These are phyloP conservation scores for Meriones unguiculatus DNA, from an alignment of 2,113 vertebrate species.

Conservation along the genomic window DNA sequence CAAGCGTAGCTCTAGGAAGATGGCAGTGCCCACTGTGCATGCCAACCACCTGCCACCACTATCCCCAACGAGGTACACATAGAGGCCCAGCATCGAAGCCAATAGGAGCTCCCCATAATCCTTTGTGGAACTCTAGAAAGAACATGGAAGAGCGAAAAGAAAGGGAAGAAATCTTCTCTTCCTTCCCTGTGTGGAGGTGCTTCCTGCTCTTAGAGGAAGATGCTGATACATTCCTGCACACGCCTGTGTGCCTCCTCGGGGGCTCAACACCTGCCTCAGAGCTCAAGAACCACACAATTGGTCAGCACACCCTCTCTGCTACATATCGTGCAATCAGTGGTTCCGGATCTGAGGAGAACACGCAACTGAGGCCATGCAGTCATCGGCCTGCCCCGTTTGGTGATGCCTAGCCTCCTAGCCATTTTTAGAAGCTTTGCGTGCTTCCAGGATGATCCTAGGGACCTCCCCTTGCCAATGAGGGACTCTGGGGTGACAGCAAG, in stretches of 20 bases:
- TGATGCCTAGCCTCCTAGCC: background rate
- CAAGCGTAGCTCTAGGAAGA: background rate
- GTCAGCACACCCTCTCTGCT: background rate
- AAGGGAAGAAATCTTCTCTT: background rate
- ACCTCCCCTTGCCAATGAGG: background rate
- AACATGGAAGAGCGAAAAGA: background rate
- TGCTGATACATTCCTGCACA: background rate
- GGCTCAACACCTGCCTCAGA: background rate
- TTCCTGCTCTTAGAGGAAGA: background rate
- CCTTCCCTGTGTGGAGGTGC: rapidly evolving
- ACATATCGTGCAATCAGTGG: rapidly evolving
- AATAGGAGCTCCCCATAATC: background rate
- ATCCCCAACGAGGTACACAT: background rate
- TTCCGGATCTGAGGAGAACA: background rate
- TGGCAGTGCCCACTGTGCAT: rapidly evolving
- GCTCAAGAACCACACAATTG: background rate
- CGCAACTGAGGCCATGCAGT: conserved; percentile 2
- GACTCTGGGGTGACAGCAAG: too few relatives aligned
- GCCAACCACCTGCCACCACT: background rate
- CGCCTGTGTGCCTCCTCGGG: background rate
- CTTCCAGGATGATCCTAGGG: background rate
- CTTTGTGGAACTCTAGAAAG: background rate
- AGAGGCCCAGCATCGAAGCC: background rate
- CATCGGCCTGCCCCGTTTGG: background rate
- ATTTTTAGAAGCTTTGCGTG: background rate